Conservation (phyloP, 2,113 vertebrate genomes). For the Alosa alosa region DNA sequence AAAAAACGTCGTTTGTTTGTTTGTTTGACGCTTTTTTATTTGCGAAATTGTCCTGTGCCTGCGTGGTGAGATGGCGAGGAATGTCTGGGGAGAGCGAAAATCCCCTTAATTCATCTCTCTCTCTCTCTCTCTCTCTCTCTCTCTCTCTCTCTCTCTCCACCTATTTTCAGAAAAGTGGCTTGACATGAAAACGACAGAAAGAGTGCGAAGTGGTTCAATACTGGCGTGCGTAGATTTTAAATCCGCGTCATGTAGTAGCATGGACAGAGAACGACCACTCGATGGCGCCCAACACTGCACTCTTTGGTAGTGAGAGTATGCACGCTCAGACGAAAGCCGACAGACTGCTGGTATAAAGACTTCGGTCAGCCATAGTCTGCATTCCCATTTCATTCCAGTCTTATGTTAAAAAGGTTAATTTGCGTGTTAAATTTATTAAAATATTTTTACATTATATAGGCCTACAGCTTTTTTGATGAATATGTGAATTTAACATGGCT, state of each 20-base stretch:
- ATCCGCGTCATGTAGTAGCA: background rate
- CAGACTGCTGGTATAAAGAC: no score
- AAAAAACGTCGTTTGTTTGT: constrained; percentile 40
- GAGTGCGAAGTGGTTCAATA: background rate
- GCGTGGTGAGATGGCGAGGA: constrained; percentile 3
- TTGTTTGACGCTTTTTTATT: constrained; percentile 35
- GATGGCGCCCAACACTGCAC: constrained; percentile 50
- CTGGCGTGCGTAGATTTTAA: background rate
- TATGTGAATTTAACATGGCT: no score
- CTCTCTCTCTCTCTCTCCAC: background rate
- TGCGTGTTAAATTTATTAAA: no score
- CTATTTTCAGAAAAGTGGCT: background rate
- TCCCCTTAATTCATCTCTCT: background rate
- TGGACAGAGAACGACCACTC: constrained; percentile 46
- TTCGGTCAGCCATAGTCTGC: no score
- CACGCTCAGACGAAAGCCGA: background rate
- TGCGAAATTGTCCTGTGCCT: constrained; percentile 15
- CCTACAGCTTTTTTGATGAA: no score
- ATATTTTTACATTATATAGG: no score
- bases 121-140: background rate
- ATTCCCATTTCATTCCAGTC: no score
- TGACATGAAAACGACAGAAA: background rate
- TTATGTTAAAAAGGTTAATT: no score
- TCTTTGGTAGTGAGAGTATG: constrained; percentile 31
- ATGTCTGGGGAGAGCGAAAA: background rate